phyloP scores from a whole-genome alignment of 2,113 vertebrate species.

The Clarias magur region DNA sequence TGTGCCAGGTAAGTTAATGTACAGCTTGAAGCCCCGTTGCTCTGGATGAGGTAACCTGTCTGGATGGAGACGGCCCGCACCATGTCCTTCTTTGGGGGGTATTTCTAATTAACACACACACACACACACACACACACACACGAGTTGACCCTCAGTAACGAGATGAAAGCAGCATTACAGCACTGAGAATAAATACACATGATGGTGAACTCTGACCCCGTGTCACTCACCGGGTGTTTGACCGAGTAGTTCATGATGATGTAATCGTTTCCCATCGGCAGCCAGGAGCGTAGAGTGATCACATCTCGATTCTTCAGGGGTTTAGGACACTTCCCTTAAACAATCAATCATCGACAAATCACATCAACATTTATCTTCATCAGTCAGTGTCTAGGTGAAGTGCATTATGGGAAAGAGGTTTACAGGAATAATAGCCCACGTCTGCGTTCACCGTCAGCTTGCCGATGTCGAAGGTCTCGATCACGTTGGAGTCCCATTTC shows the following conservation, averaged over 20 bases:
- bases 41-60: constrained; percentile 92
- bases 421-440: constrained; percentile 93
- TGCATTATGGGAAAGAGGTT: constrained; percentile 39
- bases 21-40: constrained; percentile 79
- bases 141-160: not conserved
- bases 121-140: not conserved
- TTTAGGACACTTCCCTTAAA: constrained; percentile 89
- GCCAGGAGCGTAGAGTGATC: constrained; percentile 93
- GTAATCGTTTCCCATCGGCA: constrained; percentile 89
- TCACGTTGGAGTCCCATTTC: constrained; percentile 94
- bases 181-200: not conserved
- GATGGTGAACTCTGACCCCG: not conserved
- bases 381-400: not conserved
- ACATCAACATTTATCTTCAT: constrained; percentile 81
- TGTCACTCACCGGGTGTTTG: constrained; percentile 84
- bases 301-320: constrained; percentile 92
- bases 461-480: constrained; percentile 96
- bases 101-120: constrained; percentile 76
- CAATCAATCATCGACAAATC: not conserved
- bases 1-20: constrained; percentile 91
- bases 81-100: constrained; percentile 89
- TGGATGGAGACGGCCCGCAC: constrained; percentile 91
- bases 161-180: not conserved
- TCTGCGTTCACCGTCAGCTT: constrained; percentile 91
- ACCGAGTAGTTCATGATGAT: constrained; percentile 99